These are phyloP conservation scores for Buphagus erythrorhynchus DNA, from an alignment of 2,797 vertebrate species.

Conservation along the genomic window DNA sequence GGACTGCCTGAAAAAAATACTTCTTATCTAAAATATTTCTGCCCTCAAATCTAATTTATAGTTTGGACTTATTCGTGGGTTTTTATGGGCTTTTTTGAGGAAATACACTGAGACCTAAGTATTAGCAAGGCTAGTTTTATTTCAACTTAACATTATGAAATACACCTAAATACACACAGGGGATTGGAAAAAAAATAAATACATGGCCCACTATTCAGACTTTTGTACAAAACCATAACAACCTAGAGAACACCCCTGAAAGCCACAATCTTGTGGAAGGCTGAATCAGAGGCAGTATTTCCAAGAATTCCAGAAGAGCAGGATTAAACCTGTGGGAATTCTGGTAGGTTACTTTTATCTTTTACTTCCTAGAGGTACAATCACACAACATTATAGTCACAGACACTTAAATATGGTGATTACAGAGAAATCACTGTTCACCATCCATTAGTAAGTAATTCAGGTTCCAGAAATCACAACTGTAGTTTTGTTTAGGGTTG, in stretches of 20 bases:
- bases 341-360: not conserved
- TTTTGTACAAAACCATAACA: not conserved
- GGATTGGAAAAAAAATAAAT: not conserved
- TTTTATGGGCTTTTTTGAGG: not conserved
- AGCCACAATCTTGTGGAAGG: not conserved
- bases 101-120: not conserved
- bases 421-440: not conserved
- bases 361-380: not conserved
- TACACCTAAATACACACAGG: not conserved
- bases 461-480: not conserved
- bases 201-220: not conserved
- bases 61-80: rapidly evolving
- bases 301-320: not conserved
- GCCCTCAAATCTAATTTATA: not conserved
- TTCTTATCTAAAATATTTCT: not conserved
- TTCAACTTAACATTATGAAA: not conserved
- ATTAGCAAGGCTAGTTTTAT: not conserved
- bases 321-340: not conserved
- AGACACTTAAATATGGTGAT: not conserved
- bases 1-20: not conserved
- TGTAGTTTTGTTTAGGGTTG: too few species aligned
- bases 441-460: not conserved
- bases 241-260: not conserved
- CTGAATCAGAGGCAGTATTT: not conserved
- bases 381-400: not conserved